A percentile compares a stretch with the other conserved stretches of the same genome.
Conservation (phyloP, 2,797 vertebrate species). For the Acanthurus lineatus region DNA sequence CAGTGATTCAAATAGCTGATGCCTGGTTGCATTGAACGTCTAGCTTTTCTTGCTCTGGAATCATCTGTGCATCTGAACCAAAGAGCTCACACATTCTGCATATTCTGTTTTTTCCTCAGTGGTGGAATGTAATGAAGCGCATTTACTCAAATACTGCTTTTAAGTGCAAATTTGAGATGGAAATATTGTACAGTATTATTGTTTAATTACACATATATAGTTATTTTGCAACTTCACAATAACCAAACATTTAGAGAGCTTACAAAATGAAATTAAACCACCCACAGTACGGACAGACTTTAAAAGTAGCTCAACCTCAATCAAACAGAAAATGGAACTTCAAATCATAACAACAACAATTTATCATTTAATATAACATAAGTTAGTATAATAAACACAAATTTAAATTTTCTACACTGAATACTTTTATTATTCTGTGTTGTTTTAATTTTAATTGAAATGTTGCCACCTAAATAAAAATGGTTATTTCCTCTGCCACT, state of each 20-base stretch:
- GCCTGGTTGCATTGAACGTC: neutral
- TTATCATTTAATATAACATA: too few relatives aligned
- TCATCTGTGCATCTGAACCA: neutral
- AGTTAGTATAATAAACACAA: too few relatives aligned
- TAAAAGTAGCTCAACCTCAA: too few relatives aligned
- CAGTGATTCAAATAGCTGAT: conserved; percentile 24
- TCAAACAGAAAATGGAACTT: too few relatives aligned
- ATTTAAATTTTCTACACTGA: too few relatives aligned
- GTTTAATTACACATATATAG: too few relatives aligned
- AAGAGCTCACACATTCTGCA: neutral
- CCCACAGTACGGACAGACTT: too few relatives aligned
- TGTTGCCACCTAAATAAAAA: neutral
- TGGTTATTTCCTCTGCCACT: too few relatives aligned
- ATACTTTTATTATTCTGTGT: too few relatives aligned
- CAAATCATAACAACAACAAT: too few relatives aligned
- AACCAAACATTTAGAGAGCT: neutral
- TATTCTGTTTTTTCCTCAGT: neutral
- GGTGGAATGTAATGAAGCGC: neutral
- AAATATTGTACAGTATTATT: neutral
- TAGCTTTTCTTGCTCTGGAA: conserved; percentile 4
- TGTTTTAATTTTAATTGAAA: conserved; percentile 6
- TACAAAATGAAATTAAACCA: neutral
- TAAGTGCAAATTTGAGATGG: neutral
- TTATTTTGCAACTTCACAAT: neutral
- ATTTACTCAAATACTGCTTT: neutral